phyloP scores from a whole-genome alignment of 2,888 invertebrate genomes.

The Bellardia bayeri region DNA sequence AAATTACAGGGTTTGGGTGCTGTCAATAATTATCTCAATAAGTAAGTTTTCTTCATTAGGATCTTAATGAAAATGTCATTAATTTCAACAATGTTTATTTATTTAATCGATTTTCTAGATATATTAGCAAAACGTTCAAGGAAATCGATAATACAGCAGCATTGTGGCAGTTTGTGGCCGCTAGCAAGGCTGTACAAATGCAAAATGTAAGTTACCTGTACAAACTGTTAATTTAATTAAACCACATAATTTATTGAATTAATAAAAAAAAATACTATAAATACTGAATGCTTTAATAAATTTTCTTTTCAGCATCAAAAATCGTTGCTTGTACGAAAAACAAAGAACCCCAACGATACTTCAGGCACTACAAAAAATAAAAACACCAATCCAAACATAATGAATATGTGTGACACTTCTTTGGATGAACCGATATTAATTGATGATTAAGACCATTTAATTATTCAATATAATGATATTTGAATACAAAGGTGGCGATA shows the following conservation, averaged over 20 bases:
- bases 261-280: no score
- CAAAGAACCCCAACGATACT: slow-evolving; percentile 34
- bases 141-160: slow-evolving; percentile 70
- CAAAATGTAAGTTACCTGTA: slow-evolving; percentile 64
- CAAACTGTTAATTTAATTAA: no score
- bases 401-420: slow-evolving; percentile 19
- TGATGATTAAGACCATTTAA: slow-evolving; percentile 60
- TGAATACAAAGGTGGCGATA: slow-evolving; percentile 19
- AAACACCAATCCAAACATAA: neutral
- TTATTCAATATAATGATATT: neutral
- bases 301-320: slow-evolving; percentile 68
- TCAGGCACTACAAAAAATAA: slow-evolving; percentile 34
- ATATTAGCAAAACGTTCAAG: slow-evolving; percentile 65
- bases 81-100: neutral
- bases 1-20: slow-evolving; percentile 74
- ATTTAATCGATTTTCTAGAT: slow-evolving; percentile 66
- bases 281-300: neutral
- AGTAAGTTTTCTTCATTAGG: slow-evolving; percentile 76
- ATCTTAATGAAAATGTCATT: neutral
- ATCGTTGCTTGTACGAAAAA: slow-evolving; percentile 65
- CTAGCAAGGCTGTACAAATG: slow-evolving; percentile 70
- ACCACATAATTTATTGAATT: no score
- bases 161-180: slow-evolving; percentile 76
- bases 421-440: slow-evolving; percentile 69
- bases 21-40: slow-evolving; percentile 79